These are phyloP conservation scores for Cryptoleucopteryx plumbea DNA, from an alignment of 2,113 vertebrate genomes.

Conservation along the genomic window DNA sequence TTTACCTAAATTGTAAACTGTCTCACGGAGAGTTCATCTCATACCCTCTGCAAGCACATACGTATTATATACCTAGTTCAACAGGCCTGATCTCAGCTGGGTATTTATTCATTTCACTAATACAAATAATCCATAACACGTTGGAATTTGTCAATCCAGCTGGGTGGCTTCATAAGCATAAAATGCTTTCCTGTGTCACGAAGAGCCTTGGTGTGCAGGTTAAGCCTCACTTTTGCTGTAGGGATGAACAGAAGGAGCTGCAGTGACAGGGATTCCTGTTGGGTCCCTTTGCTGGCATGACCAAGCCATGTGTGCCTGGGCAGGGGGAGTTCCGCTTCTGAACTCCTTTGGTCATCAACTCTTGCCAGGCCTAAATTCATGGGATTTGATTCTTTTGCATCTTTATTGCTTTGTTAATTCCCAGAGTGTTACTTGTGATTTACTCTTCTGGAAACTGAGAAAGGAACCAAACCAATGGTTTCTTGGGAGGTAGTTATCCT, in stretches of 20 bases:
- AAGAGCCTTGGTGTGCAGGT: background rate
- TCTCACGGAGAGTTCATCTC: background rate
- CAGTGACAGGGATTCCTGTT: background rate
- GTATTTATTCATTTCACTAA: background rate
- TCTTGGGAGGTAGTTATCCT: background rate
- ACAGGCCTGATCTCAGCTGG: background rate
- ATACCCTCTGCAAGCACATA: background rate
- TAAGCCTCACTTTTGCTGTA: background rate
- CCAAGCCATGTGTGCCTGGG: background rate
- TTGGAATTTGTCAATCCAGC: background rate
- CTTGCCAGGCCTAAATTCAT: background rate
- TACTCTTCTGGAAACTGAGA: background rate
- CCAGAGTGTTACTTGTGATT: background rate
- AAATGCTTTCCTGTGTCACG: accelerated
- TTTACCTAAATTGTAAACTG: background rate
- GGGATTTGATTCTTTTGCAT: background rate
- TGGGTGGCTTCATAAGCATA: background rate
- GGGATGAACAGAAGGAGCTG: background rate
- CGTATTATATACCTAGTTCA: background rate
- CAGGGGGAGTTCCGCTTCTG: background rate
- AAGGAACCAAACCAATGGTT: background rate
- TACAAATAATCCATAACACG: background rate
- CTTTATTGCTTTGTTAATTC: background rate
- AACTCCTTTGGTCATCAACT: background rate
- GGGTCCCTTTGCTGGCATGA: background rate